Evolutionary conservation across 2,797 vertebrate species (phyloP).

Genomic region (Chelidonichthys spinosus): DNA sequence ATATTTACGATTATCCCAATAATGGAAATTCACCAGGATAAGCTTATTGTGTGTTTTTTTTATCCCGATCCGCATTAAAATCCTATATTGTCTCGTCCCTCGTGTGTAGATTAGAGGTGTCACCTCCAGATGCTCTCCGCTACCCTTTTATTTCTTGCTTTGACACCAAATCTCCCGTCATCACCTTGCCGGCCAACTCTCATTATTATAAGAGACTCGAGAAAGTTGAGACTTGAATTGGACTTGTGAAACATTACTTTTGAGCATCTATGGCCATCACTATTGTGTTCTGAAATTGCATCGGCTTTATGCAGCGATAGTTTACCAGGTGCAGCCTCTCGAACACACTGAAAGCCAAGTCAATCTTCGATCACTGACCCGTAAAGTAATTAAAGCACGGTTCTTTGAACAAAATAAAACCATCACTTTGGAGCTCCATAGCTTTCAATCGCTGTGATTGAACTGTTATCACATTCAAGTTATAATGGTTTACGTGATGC

Average conservation of each 20-base stretch:
- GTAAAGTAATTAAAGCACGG: constrained; percentile 40
- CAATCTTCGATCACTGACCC: constrained; percentile 34
- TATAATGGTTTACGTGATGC: constrained; percentile 11
- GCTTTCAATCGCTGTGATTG: constrained; percentile 37
- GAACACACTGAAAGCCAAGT: constrained; percentile 14
- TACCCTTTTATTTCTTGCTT: no score
- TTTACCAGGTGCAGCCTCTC: constrained; percentile 26
- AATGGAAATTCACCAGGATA: no score
- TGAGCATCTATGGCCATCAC: neutral
- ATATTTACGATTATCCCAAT: no score
- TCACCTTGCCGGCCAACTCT: no score
- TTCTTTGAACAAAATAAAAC: constrained; percentile 38
- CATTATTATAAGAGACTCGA: neutral
- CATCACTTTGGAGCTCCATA: neutral
- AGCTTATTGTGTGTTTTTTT: no score
- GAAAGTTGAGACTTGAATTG: neutral
- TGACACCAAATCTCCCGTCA: no score
- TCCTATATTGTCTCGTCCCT: no score
- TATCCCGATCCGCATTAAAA: no score
- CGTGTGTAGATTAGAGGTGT: no score
- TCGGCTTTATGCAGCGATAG: constrained; percentile 2
- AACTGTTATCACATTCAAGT: constrained; percentile 26
- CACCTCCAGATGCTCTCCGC: no score
- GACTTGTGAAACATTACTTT: neutral
- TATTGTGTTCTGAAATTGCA: constrained; percentile 12